These are phyloP conservation scores for Stegana nigrithorax DNA, from an alignment of 2,888 invertebrate genomes.

Conservation along the genomic window DNA sequence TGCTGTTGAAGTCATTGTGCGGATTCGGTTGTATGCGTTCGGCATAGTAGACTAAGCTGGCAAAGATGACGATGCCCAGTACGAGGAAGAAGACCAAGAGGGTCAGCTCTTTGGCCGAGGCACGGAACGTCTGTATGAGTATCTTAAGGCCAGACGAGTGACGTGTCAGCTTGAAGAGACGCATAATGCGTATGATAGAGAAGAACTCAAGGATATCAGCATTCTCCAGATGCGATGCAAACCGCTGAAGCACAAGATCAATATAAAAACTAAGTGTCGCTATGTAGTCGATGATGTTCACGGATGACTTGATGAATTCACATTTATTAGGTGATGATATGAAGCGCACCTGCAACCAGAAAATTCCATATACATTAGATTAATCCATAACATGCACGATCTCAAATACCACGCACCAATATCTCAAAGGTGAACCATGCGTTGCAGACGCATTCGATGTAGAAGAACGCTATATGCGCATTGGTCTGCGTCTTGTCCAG, in stretches of 20 bases:
- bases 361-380: neutral
- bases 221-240: conserved; percentile 91
- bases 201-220: conserved; percentile 98
- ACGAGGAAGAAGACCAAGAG: conserved; percentile 97
- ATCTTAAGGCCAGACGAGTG: conserved; percentile 98
- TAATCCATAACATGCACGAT: too few species aligned
- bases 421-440: conserved; percentile 99
- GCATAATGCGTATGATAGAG: conserved; percentile 97
- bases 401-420: conserved; percentile 70
- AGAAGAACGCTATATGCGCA: conserved; percentile 97
- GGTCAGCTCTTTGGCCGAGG: conserved; percentile 96
- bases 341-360: conserved; percentile 76
- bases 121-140: conserved; percentile 96
- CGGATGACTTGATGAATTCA: conserved; percentile 94
- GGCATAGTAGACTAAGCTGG: conserved; percentile 97
- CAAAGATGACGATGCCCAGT: conserved; percentile 97
- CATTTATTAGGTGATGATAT: conserved; percentile 94
- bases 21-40: conserved; percentile 96
- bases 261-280: conserved; percentile 99
- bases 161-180: conserved; percentile 95
- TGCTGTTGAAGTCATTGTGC: conserved; percentile 97
- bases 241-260: conserved; percentile 88
- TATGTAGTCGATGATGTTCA: conserved; percentile 99
- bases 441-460: conserved; percentile 98
- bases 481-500: conserved; percentile 93